Percentiles rank a stretch among this genome's conserved stretches.
These are phyloP conservation scores for Sebastes nivosus DNA, from an alignment of 2,797 vertebrate genomes.

Conservation along the genomic window DNA sequence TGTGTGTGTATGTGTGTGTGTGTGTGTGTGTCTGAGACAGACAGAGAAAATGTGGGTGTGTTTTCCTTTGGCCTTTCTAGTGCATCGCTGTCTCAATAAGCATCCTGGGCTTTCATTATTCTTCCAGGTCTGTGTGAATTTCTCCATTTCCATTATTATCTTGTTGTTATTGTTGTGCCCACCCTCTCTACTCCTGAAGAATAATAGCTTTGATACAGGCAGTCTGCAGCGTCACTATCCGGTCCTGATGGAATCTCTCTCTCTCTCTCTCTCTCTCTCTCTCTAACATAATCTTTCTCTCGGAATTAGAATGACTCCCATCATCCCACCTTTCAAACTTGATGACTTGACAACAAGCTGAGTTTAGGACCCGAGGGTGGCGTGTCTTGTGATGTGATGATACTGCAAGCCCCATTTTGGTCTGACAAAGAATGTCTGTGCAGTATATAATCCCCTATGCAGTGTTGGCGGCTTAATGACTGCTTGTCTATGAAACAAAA, in stretches of 20 bases:
- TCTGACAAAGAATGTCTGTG: background rate
- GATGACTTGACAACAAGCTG: slow-evolving; percentile 9
- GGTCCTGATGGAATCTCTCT: slow-evolving; percentile 24
- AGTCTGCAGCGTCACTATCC: background rate
- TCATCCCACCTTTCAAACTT: slow-evolving; percentile 12
- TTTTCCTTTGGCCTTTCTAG: slow-evolving; percentile 42
- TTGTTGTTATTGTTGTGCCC: slow-evolving; percentile 53
- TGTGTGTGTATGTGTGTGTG: background rate
- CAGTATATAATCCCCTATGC: background rate
- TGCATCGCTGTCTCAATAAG: slow-evolving; percentile 46
- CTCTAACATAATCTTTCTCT: slow-evolving; percentile 16
- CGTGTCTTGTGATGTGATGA: background rate
- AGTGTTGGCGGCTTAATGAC: background rate
- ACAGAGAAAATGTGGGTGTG: slow-evolving; percentile 18
- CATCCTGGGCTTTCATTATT: slow-evolving; percentile 55
- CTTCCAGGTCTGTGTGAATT: slow-evolving; percentile 47
- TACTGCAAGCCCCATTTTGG: background rate
- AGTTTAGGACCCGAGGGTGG: background rate
- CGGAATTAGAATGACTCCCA: slow-evolving; percentile 26
- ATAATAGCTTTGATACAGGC: slow-evolving; percentile 54
- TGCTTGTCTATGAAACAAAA: background rate
- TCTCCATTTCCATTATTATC: slow-evolving; percentile 61
- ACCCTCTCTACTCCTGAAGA: slow-evolving; percentile 42
- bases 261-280: background rate
- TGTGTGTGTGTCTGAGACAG: background rate